phyloP scores from a whole-genome alignment of 2,888 invertebrate genomes.

The Steromphala cineraria region DNA sequence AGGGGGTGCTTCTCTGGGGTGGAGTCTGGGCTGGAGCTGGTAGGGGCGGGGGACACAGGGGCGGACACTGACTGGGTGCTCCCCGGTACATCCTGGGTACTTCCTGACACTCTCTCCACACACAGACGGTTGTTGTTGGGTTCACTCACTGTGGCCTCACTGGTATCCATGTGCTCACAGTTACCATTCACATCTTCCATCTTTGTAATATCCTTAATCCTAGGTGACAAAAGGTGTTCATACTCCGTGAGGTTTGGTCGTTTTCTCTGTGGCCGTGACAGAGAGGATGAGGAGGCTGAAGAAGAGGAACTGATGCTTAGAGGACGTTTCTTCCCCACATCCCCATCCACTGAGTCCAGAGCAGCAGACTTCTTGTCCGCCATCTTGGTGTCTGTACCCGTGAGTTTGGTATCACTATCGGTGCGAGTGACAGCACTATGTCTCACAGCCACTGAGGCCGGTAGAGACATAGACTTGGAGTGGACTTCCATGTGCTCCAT shows the following conservation, averaged over 20 bases:
- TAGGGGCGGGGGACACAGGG: background rate
- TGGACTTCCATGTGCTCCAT: slow-evolving; percentile 39
- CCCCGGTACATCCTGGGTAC: background rate
- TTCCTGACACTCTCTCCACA: background rate
- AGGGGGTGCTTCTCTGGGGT: background rate
- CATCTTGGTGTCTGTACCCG: background rate
- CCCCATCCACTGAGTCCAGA: background rate
- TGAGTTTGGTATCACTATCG: slow-evolving; percentile 16
- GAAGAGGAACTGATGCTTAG: slow-evolving; percentile 74
- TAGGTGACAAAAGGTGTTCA: background rate
- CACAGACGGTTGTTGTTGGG: background rate
- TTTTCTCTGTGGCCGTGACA: slow-evolving; percentile 63
- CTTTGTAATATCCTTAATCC: background rate
- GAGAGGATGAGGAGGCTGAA: slow-evolving; percentile 71
- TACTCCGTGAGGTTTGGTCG: slow-evolving; percentile 56
- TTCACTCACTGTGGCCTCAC: background rate
- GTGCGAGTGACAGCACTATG: slow-evolving; percentile 4
- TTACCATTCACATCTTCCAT: slow-evolving; percentile 4
- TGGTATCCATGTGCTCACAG: slow-evolving; percentile 13
- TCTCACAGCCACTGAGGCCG: slow-evolving; percentile 35
- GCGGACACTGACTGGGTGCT: slow-evolving; percentile 1
- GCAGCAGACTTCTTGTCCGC: background rate
- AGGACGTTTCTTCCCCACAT: slow-evolving; percentile 63
- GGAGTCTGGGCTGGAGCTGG: background rate
- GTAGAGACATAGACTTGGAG: slow-evolving; percentile 24